Percentiles rank a stretch among this genome's conserved stretches.
Conservation (phyloP, 2,113 vertebrate genomes). For the Brienomyrus longianalis region DNA sequence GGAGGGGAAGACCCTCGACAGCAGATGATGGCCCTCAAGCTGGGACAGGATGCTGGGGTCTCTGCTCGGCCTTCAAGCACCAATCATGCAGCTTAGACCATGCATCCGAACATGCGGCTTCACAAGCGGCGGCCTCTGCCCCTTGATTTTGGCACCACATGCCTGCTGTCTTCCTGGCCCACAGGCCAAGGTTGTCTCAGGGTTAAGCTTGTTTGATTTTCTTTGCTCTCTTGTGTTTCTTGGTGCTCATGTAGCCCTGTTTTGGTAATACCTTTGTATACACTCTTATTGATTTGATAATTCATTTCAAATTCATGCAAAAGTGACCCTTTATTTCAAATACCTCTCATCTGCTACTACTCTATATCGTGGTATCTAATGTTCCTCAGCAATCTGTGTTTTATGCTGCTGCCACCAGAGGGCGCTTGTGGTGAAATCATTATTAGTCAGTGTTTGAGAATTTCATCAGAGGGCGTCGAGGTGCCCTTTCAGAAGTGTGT, state of each 20-base stretch:
- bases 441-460: background rate
- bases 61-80: background rate
- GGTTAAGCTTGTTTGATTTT: background rate
- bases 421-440: background rate
- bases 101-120: background rate
- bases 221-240: background rate
- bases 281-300: background rate
- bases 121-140: background rate
- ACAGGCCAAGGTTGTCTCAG: background rate
- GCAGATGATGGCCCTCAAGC: slow-evolving; percentile 66
- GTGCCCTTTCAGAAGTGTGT: background rate
- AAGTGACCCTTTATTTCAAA: background rate
- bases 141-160: background rate
- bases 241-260: background rate
- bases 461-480: background rate
- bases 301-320: background rate
- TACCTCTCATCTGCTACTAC: background rate
- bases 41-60: background rate
- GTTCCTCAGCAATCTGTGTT: background rate
- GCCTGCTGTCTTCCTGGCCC: background rate
- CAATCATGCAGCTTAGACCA: background rate
- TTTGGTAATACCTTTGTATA: background rate
- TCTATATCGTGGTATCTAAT: background rate
- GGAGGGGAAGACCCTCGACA: slow-evolving; percentile 82
- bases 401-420: background rate